A percentile compares a stretch with the other conserved stretches of the same genome.
Evolutionary conservation across 2,888 invertebrate species (phyloP).

Genomic region (Pseudoips prasinana): DNA sequence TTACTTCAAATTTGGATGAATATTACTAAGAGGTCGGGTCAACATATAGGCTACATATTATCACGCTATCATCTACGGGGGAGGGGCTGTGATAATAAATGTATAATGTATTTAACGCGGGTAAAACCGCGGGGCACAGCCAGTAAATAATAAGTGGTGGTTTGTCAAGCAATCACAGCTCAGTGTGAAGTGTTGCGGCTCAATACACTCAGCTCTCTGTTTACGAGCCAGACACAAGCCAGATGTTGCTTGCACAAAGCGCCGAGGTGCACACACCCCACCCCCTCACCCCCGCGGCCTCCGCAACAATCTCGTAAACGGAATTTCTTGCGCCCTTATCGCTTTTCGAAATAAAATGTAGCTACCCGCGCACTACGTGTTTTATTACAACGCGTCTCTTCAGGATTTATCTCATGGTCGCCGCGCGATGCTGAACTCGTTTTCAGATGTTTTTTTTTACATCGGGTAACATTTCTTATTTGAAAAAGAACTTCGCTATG

Average conservation of each 20-base stretch:
- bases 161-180: constrained; percentile 25
- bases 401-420: constrained; percentile 76
- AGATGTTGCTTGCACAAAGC: constrained; percentile 73
- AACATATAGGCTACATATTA: too few species aligned
- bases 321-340: constrained; percentile 80
- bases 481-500: constrained; percentile 57
- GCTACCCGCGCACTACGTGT: constrained; percentile 74
- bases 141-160: too few species aligned
- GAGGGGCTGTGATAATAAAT: too few species aligned
- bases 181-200: constrained; percentile 27
- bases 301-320: constrained; percentile 75
- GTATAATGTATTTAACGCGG: too few species aligned
- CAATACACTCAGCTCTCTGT: constrained; percentile 27
- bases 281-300: constrained; percentile 50
- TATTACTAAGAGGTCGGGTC: too few species aligned
- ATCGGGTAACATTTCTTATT: constrained; percentile 53
- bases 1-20: too few species aligned
- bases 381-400: constrained; percentile 75
- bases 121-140: too few species aligned
- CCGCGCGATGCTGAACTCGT: constrained; percentile 55
- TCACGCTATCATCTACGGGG: too few species aligned
- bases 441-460: constrained; percentile 41
- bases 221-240: constrained; percentile 57
- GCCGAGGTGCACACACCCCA: constrained; percentile 42
- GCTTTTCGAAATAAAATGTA: constrained; percentile 81